These are phyloP conservation scores for Leguminivora glycinivorella DNA, from an alignment of 1,140 invertebrate genomes.

Conservation along the genomic window DNA sequence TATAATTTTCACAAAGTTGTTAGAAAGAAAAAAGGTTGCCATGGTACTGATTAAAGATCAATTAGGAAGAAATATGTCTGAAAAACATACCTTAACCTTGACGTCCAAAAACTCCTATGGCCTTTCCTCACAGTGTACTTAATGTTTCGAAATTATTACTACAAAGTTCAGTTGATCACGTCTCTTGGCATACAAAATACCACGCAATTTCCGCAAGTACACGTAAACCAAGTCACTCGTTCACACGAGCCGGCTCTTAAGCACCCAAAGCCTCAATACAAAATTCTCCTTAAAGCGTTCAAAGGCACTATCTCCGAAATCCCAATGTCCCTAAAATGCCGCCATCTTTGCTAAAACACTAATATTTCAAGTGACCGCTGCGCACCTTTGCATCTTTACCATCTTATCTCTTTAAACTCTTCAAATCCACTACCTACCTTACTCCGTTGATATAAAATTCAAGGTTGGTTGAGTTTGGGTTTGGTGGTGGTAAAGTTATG, in stretches of 20 bases:
- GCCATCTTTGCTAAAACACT: conserved; percentile 12
- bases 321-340: conserved; percentile 9
- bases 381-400: conserved; percentile 17
- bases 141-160: too few species aligned
- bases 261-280: conserved; percentile 1
- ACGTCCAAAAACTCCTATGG: too few species aligned
- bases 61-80: too few species aligned
- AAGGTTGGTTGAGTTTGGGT: not conserved
- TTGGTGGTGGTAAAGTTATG: not conserved
- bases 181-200: too few species aligned
- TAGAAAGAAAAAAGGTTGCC: too few species aligned
- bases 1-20: too few species aligned
- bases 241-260: not conserved
- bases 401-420: not conserved
- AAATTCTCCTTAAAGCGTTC: conserved; percentile 14
- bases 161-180: too few species aligned
- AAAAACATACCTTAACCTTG: too few species aligned
- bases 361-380: conserved; percentile 22
- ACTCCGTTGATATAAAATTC: not conserved
- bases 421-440: not conserved
- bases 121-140: too few species aligned
- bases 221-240: not conserved
- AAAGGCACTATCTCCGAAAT: conserved; percentile 7
- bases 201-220: not conserved
- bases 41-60: too few species aligned